Base-by-base conservation (phyloP, 2,888 invertebrate species). In the Chrysopilus asiliformis region DNA sequence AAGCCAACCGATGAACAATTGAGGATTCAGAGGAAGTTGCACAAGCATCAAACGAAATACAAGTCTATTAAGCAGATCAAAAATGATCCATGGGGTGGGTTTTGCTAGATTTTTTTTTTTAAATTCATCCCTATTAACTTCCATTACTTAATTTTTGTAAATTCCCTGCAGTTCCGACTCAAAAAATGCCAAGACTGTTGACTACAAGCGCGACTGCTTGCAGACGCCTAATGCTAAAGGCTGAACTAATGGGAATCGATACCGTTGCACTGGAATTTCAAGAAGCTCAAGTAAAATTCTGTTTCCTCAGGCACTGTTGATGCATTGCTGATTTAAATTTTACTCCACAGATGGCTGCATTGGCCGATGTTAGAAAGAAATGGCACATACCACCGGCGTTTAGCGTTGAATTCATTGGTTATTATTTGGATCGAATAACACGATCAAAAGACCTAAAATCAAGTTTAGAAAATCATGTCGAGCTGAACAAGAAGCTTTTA, bases 371-470 rank as follows among this genome's bases (percentile, higher is more conserved):
- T 4, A 73, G 87, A 8, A 87, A 89, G 49, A 91, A 93, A 49
- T 91, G 91, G 84, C 89, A 93, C 60, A 82, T 94, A 42, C 79
- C 87, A 1, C 90, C 93, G 0, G 90, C 94, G 0, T 89, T 95
- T 56, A 87, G 84, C 31, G 85, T 90, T 0, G 93, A 94, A 60
- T 97, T 91, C 58, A 83, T 94, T 33, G 87, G 84, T 2, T 95
- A 95, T 60, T 94, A 87, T 57, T 65, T 91, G 38, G 93, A 94
- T 59, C 71, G 94, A 16, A 87, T 90, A 56, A 73, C 78, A 4
- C 71, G 91, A 10, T 76, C 90, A 38, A 72, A 77, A 4, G 78
- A 79, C 10, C 72, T 93, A 65, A 79, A 85, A 48, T 68, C 74
- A 16, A 79, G 82, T 19, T 65, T 90, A 5, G 77, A 82, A 47